Evolutionary conservation across 2,113 vertebrate species (phyloP).

Genomic region (Chionis minor): DNA sequence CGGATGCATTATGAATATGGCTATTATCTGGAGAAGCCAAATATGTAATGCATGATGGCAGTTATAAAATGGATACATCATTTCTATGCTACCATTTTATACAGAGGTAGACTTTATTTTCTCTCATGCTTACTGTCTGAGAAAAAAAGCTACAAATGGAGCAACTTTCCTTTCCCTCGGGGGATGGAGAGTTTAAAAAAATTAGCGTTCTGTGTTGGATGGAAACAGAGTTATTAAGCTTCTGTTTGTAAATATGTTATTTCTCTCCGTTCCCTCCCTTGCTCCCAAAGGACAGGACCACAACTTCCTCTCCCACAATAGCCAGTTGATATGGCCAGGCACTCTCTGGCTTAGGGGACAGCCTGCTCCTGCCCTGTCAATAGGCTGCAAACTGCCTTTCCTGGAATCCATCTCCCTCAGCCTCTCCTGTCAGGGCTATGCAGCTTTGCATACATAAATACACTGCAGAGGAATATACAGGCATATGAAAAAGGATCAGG

Average conservation of each 20-base stretch:
- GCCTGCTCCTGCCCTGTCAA: background rate
- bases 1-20: background rate
- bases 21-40: background rate
- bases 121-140: background rate
- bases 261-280: background rate
- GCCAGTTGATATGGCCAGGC: background rate
- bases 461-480: background rate
- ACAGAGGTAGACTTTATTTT: background rate
- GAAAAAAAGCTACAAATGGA: background rate
- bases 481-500: background rate
- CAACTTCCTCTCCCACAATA: background rate
- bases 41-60: background rate
- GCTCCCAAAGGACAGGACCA: conserved; percentile 2
- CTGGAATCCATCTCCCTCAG: background rate
- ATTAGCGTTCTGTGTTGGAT: background rate
- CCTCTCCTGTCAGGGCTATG: background rate
- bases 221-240: background rate
- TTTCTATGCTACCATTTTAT: background rate
- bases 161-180: background rate
- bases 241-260: background rate
- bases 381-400: background rate
- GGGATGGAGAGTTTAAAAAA: background rate
- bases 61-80: background rate
- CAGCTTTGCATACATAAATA: background rate
- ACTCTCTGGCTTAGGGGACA: background rate